Evolutionary conservation across 1,140 invertebrate species (phyloP), one percentile per base, ranked within the genome.

Genomic region (Polyergus mexicanus): DNA sequence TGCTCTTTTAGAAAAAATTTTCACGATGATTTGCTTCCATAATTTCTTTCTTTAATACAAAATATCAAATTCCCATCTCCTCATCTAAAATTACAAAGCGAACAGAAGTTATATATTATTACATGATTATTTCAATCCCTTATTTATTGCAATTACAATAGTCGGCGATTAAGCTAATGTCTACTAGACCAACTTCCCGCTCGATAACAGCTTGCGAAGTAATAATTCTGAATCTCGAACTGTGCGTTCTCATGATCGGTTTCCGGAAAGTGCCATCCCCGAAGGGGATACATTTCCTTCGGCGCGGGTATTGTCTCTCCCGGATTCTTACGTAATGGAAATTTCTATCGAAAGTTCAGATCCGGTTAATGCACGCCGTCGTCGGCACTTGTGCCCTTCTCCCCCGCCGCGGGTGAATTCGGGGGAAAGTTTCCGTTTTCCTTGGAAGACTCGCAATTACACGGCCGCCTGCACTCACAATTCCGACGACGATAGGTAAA

Each of bases 261-360:
- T 62, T 19, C 1, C 11, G 22, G 25, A 72, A 72, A 81, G 25
- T 44, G 19, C 28, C n/a, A 41, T 81, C 60, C 60, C 38, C 44
- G 38, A 69, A 44, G 51, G 35, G 35, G 35, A 81, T 60, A 60
- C 38, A 38, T 81, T 81, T 44, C n/a, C 54, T 47, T 22, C 78
- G 38, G 19, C 25, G 77, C 2, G 47, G 19, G 54, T 74, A 83
- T 74, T 83, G 78, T 83, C 78, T 81, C 65, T 74, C 38, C n/a
- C 56, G 28, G 68, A 83, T 83, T 83, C 78, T 83, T 83, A 83
- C 78, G 68, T 83, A 83, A 83, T 83, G 78, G 78, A 83, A 83
- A 83, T 83, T 83, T 83, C 78, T 72, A 83, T 83, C 78, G 78
- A 83, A 83, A 83, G 78, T 83, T 83, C 56, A 38, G 68, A 83